phyloP scores from a whole-genome alignment of 2,888 invertebrate genomes.

The Acrobeloides nanus region DNA sequence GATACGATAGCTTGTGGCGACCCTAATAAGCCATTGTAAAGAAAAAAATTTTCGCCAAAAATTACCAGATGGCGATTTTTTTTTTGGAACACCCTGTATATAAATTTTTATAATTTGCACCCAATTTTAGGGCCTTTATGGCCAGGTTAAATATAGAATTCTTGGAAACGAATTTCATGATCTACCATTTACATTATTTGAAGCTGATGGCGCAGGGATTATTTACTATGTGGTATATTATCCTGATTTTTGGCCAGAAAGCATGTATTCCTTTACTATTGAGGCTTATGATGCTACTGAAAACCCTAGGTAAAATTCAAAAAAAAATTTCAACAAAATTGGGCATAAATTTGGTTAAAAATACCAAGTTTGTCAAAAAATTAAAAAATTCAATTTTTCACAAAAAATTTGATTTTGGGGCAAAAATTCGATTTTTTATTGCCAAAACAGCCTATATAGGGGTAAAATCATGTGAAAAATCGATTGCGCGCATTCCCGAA shows the following conservation, averaged over 20 bases:
- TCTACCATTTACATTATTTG: slow-evolving; percentile 25
- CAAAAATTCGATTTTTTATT: too few relatives aligned
- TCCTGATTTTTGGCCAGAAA: slow-evolving; percentile 18
- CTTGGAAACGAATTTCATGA: slow-evolving; percentile 19
- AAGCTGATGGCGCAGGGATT: slow-evolving; percentile 27
- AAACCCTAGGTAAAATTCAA: slow-evolving; percentile 14
- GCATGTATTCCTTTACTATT: slow-evolving; percentile 23
- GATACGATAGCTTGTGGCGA: not conserved
- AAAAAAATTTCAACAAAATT: not conserved
- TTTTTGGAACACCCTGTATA: not conserved
- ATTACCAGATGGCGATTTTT: not conserved
- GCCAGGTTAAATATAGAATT: slow-evolving; percentile 36
- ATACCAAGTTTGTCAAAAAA: not conserved
- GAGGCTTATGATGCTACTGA: slow-evolving; percentile 26
- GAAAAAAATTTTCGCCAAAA: not conserved
- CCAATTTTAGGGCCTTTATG: slow-evolving; percentile 32
- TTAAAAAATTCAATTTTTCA: too few relatives aligned
- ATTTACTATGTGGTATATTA: slow-evolving; percentile 18
- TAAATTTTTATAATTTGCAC: not conserved
- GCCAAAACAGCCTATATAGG: too few relatives aligned
- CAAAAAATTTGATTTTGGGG: too few relatives aligned
- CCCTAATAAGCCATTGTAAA: not conserved
- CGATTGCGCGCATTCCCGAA: too few relatives aligned
- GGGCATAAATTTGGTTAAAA: not conserved
- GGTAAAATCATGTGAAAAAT: too few relatives aligned